Base-by-base conservation (phyloP, 2,888 invertebrate genomes). In the Drosophila paranaensis region DNA sequence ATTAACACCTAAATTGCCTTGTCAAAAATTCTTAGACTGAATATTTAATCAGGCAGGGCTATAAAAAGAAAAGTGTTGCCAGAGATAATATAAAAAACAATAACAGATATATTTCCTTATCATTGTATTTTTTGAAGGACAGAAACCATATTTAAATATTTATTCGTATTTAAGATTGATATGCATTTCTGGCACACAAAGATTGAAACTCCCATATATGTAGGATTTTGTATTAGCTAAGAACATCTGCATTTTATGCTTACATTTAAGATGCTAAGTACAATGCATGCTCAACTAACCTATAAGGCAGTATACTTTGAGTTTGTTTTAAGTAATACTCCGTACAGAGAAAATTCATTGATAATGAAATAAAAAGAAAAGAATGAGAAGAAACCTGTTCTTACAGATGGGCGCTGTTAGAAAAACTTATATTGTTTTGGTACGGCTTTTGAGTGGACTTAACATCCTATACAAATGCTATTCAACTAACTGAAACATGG, bases 241-340 rank as follows among this genome's bases (percentile, higher is more conserved):
- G 46, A 66, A 43, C 25, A 53, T 51, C n/a, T 60, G 58, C 40
- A 56, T 51, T 35, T 10, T 6, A 56, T 37, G 33, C n/a, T 43
- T n/a, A 30, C n/a, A n/a, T 13, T 16, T 30, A 40, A 14, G 30
- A 45, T 57, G 30, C 13, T 79, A 79, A 81, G 79, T 68, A 76
- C 82, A 72, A 64, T 61, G 73, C 57, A 54, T 2, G 10, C 64
- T 46, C 33, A 37, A 10, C 33, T 57, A 65, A 79, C 58, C 51
- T 73, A 66, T 53, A 70, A 74, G 82, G 88, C 88, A 85, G 86
- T 77, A 70, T 53, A 53, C 60, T 45, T 56, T 56, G 14, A 48
- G 39, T 43, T 73, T 56, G 46, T 48, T 60, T 50, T 74, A 42
- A 60, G 40, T 77, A 40, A 25, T 25, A 46, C 43, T 40, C 27